Evolutionary conservation across 2,888 invertebrate genomes (phyloP).

Genomic region (Crematogaster levior): DNA sequence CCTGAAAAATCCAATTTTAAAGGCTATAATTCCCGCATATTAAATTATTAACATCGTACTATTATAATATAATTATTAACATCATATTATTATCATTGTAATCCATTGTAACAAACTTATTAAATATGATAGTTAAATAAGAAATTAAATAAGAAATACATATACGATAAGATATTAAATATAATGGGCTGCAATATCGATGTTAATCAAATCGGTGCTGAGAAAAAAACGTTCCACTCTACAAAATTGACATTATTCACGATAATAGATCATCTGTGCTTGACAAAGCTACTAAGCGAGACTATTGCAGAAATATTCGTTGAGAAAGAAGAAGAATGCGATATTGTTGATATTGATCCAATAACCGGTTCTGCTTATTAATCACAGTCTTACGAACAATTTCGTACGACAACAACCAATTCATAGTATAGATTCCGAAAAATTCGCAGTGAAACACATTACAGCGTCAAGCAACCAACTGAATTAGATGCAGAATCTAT

Average conservation of each 20-base stretch:
- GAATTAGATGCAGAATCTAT: background rate
- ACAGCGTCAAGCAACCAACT: background rate
- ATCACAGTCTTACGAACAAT: constrained; percentile 9
- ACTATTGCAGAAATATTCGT: background rate
- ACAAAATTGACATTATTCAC: constrained; percentile 9
- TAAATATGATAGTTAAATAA: background rate
- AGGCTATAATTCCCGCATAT: background rate
- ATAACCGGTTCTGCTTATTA: constrained; percentile 3
- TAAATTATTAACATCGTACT: constrained; percentile 1
- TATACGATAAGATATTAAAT: constrained; percentile 9
- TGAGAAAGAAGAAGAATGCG: constrained; percentile 7
- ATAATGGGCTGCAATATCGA: background rate
- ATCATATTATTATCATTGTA: background rate
- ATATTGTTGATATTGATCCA: constrained; percentile 10
- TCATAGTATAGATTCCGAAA: background rate
- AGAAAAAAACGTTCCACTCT: background rate
- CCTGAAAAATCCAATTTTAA: background rate
- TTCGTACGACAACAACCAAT: constrained; percentile 9
- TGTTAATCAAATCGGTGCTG: background rate
- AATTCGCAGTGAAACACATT: background rate
- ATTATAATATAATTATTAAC: too few species aligned
- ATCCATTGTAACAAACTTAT: background rate
- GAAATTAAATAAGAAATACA: too few species aligned
- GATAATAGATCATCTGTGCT: background rate
- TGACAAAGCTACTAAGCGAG: constrained; percentile 1